Evolutionary conservation across 1,140 invertebrate genomes (phyloP), one percentile per base, ranked within the genome.

Genomic region (Schlechtendalia chinensis): DNA sequence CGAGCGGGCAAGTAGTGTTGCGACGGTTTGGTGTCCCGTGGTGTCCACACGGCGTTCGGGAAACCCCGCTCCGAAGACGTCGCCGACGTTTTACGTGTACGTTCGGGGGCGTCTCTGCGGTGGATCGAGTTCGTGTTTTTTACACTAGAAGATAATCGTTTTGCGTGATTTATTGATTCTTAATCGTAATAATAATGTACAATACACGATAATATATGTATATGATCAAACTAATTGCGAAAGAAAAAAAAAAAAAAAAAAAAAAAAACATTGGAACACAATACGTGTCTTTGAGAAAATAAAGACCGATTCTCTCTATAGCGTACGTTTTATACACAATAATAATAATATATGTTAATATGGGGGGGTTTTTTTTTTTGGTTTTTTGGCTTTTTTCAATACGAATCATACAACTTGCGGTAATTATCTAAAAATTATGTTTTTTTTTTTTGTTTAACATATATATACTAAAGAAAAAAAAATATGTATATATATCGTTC

Each of bases 101-200:
- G n/a, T n/a, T n/a, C n/a, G n/a, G n/a, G n/a, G n/a, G n/a, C n/a
- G n/a, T n/a, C n/a, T n/a, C n/a, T n/a, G n/a, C n/a, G n/a, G n/a
- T n/a, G n/a, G n/a, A n/a, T 63, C 27, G 61, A 63, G 61, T 22
- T 67, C 22, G 45, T 67, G 45, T 45, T 67, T 47, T 67, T 47
- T 67, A 67, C 65, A 67, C 65, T 67, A 67, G 22, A 67, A 67
- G n/a, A n/a, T n/a, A 67, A 67, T 67, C 12, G n/a, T 67, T n/a
- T 67, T 47, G 32, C 65, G 19, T 39, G 45, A 47, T 67, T 67
- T 67, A 45, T 45, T 67, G 22, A 16, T 47, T 45, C 65, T 67
- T 67, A 67, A 39, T 22, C 5, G n/a, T 67, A 67, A 67, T 67
- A 67, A 67, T 67, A 67, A 45, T 67, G 65, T 67, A 67, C 65